phyloP scores from a whole-genome alignment of 2,113 vertebrate genomes.

The Passerina amoena region DNA sequence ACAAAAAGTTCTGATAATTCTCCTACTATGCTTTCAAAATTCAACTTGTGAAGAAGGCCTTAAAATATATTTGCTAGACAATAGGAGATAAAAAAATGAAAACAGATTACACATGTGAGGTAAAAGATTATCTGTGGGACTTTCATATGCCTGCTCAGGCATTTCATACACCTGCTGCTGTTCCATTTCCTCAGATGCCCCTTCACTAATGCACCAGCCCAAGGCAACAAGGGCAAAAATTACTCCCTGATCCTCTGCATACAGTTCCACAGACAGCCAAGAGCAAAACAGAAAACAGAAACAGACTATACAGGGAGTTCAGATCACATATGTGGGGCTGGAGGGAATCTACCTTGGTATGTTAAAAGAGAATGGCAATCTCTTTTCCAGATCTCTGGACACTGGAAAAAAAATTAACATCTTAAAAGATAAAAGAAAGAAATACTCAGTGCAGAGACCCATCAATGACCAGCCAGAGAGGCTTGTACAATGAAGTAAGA shows the following conservation, averaged over 20 bases:
- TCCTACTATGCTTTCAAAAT: neutral
- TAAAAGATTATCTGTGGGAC: neutral
- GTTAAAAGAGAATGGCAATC: neutral
- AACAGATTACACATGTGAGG: rapidly evolving
- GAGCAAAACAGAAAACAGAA: neutral
- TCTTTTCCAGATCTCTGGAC: neutral
- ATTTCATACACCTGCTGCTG: neutral
- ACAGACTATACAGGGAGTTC: neutral
- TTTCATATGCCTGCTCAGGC: neutral
- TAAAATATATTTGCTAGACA: neutral
- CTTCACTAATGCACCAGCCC: neutral
- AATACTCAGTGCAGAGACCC: neutral
- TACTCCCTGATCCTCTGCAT: neutral
- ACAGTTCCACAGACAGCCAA: neutral
- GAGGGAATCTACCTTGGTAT: neutral
- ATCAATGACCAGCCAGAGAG: neutral
- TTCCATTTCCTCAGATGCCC: neutral
- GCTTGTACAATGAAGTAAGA: neutral
- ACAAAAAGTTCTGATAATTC: neutral
- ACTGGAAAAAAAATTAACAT: neutral
- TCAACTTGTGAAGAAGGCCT: neutral
- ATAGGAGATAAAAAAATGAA: neutral
- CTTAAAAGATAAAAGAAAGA: neutral
- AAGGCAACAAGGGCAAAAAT: neutral
- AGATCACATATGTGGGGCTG: neutral